phyloP scores from a whole-genome alignment of 2,113 vertebrate genomes.

The Cavia porcellus region DNA sequence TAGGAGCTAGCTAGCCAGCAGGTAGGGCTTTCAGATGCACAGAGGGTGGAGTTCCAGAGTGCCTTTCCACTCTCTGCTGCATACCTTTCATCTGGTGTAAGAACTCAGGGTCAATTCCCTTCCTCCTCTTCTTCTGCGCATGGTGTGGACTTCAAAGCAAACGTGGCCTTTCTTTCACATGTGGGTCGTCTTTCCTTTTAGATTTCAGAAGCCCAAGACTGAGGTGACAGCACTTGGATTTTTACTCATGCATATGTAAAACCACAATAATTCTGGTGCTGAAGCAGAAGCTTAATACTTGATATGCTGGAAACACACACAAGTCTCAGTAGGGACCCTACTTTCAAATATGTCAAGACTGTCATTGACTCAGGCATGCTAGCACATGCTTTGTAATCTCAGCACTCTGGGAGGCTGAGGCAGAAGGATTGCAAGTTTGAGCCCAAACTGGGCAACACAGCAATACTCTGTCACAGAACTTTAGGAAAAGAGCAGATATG shows the following conservation, averaged over 20 bases:
- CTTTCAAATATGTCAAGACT: background rate
- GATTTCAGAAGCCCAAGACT: background rate
- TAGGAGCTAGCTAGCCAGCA: background rate
- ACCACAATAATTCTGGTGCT: background rate
- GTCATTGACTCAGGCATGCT: background rate
- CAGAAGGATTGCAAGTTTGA: background rate
- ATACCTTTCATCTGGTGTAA: background rate
- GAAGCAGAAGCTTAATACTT: background rate
- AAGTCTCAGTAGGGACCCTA: background rate
- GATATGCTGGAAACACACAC: fast-evolving
- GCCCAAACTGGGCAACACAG: background rate
- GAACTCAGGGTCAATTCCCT: background rate
- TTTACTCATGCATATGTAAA: background rate
- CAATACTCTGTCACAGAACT: background rate
- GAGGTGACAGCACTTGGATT: background rate
- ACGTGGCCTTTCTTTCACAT: background rate
- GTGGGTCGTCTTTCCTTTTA: background rate
- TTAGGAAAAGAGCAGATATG: background rate
- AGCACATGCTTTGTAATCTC: background rate
- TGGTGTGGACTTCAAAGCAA: background rate
- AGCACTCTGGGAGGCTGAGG: background rate
- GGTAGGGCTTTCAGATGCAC: background rate
- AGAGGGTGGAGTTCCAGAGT: background rate
- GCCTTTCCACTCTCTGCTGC: background rate
- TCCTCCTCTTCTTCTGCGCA: background rate